A percentile compares a stretch with the other conserved stretches of the same genome.
These are phyloP conservation scores for Perizoma affinitatum DNA, from an alignment of 2,888 invertebrate species.

Conservation along the genomic window DNA sequence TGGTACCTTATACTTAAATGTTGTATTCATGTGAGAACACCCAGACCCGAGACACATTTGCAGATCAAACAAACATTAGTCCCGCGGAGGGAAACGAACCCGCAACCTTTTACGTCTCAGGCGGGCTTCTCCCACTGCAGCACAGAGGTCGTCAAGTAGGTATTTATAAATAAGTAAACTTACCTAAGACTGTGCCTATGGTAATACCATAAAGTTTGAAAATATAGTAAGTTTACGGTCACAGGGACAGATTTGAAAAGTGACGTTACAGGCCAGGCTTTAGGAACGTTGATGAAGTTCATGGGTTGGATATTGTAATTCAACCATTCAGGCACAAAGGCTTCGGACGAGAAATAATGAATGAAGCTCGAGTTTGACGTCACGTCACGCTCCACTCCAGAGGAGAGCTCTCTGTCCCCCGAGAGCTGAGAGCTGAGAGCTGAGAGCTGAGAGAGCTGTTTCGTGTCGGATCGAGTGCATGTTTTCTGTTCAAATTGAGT, in stretches of 20 bases:
- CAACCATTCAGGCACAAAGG: constrained; percentile 44
- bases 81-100: too few species aligned
- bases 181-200: too few species aligned
- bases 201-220: too few species aligned
- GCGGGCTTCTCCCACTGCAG: too few species aligned
- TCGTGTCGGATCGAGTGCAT: constrained; percentile 3
- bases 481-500: neutral
- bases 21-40: too few species aligned
- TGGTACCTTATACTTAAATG: too few species aligned
- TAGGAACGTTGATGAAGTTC: constrained; percentile 40
- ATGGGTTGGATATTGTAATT: constrained; percentile 45
- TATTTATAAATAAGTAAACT: too few species aligned
- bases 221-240: constrained; percentile 28
- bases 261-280: constrained; percentile 33
- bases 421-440: constrained; percentile 2
- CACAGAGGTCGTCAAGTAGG: too few species aligned
- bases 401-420: constrained; percentile 14
- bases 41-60: too few species aligned
- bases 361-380: constrained; percentile 39
- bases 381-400: constrained; percentile 14
- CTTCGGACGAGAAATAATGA: constrained; percentile 39
- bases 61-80: too few species aligned
- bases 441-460: neutral
- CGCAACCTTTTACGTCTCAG: too few species aligned
- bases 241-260: constrained; percentile 22